phyloP scores from a whole-genome alignment of 2,888 invertebrate species.

The Ophion slaviceki region DNA sequence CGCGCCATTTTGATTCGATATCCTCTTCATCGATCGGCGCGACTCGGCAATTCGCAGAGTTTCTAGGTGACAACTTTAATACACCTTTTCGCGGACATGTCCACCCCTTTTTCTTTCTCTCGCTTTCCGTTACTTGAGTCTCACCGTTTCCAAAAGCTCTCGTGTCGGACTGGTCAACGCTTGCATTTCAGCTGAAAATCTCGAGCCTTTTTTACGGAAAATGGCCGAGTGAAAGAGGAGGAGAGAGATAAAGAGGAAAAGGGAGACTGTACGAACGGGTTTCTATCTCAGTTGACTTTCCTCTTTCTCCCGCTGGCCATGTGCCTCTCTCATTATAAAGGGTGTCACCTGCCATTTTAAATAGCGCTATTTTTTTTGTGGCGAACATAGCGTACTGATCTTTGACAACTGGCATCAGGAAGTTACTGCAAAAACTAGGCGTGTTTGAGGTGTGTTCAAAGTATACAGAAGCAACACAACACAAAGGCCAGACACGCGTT shows the following conservation, averaged over 20 bases:
- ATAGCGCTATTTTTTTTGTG: too few relatives aligned
- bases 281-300: too few relatives aligned
- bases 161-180: slow-evolving; percentile 34
- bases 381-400: too few relatives aligned
- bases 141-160: slow-evolving; percentile 36
- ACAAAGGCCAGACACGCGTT: too few relatives aligned
- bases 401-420: too few relatives aligned
- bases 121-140: not conserved
- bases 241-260: not conserved
- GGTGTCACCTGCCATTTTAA: too few relatives aligned
- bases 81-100: slow-evolving; percentile 4
- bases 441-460: too few relatives aligned
- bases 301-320: not conserved
- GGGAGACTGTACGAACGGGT: not conserved
- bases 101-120: not conserved
- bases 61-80: slow-evolving; percentile 18
- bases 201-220: slow-evolving; percentile 4
- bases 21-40: not conserved
- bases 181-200: slow-evolving; percentile 16
- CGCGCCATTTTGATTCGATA: slow-evolving; percentile 35
- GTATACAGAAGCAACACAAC: too few relatives aligned
- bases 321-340: too few relatives aligned
- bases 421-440: too few relatives aligned
- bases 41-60: slow-evolving; percentile 6
- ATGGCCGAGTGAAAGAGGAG: slow-evolving; percentile 4